Percentiles rank a stretch among this genome's conserved stretches.
Conservation (phyloP, 2,113 vertebrate species). For the Gnathonemus echidnorhynchus region DNA sequence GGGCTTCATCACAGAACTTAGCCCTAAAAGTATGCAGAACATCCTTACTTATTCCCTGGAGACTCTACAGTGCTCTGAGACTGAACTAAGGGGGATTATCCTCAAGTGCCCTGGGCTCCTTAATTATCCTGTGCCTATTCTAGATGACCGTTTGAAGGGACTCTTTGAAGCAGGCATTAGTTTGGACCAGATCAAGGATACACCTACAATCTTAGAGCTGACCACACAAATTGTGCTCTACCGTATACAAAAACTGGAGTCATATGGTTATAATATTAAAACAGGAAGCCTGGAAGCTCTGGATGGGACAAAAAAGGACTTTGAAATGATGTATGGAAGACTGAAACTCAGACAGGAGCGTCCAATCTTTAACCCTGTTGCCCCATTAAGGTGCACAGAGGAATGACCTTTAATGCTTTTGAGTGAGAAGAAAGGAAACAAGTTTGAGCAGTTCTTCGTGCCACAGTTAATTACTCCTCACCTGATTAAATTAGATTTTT, state of each 20-base stretch:
- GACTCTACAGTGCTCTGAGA: constrained; percentile 65
- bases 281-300: constrained; percentile 66
- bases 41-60: constrained; percentile 69
- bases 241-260: constrained; percentile 68
- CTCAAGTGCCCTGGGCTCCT: constrained; percentile 78
- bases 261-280: constrained; percentile 64
- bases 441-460: not conserved
- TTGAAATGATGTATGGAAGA: constrained; percentile 73
- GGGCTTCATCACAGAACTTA: constrained; percentile 80
- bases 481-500: not conserved
- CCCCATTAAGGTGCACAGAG: constrained; percentile 66
- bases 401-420: constrained; percentile 19
- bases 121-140: constrained; percentile 66
- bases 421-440: not conserved
- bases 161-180: constrained; percentile 70
- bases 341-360: constrained; percentile 69
- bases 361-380: constrained; percentile 87
- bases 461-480: not conserved
- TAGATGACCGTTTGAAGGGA: constrained; percentile 70
- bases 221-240: constrained; percentile 78
- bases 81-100: constrained; percentile 64
- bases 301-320: constrained; percentile 85
- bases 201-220: constrained; percentile 75
- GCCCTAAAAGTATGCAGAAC: constrained; percentile 59
- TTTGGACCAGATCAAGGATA: constrained; percentile 68